Conservation (phyloP, 1,140 invertebrate genomes). For the Hylaeus anthracinus region DNA sequence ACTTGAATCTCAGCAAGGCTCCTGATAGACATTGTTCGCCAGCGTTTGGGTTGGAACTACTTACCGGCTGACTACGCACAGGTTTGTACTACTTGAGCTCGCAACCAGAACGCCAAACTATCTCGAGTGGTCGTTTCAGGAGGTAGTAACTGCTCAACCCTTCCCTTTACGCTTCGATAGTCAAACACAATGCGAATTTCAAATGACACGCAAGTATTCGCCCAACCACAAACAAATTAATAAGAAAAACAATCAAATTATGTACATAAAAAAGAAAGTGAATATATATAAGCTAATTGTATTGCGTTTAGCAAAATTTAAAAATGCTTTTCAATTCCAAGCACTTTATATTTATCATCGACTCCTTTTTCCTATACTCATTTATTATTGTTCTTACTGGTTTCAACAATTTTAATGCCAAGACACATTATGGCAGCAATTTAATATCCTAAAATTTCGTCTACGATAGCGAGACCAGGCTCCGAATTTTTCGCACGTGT, state of each 20-base stretch:
- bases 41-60: slow-evolving; percentile 4
- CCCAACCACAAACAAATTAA: not conserved
- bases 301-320: too few species aligned
- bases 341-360: not conserved
- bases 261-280: not conserved
- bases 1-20: not conserved
- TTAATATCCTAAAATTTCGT: not conserved
- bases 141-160: not conserved
- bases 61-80: slow-evolving; percentile 22
- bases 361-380: not conserved
- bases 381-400: too few species aligned
- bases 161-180: not conserved
- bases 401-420: too few species aligned
- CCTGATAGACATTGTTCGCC: slow-evolving; percentile 10
- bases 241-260: not conserved
- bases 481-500: not conserved
- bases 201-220: not conserved
- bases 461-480: not conserved
- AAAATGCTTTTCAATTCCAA: too few species aligned
- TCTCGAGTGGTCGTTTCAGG: not conserved
- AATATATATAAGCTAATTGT: too few species aligned
- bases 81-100: slow-evolving; percentile 29
- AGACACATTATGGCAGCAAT: not conserved
- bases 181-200: not conserved
- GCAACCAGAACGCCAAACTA: not conserved